Evolutionary conservation across 2,888 invertebrate species (phyloP), one percentile per base, ranked within the genome.

Genomic region (Heliconius erato): DNA sequence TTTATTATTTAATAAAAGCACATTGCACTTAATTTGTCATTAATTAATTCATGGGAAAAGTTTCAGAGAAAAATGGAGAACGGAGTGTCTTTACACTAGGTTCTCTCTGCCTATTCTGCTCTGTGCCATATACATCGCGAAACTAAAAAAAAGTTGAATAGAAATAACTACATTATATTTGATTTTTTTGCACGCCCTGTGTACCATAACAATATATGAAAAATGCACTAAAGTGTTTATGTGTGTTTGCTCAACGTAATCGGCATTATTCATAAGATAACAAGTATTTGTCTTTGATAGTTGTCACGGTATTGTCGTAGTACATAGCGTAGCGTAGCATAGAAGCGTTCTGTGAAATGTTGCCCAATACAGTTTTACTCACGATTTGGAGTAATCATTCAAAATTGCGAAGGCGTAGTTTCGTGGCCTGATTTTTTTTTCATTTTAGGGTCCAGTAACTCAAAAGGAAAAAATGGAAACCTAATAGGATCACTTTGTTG

Each of bases 251-350:
- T 87, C 91, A 94, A 94, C 91, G 94, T 95, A 94, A 95, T 95
- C 95, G 94, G 94, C 94, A 95, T 96, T 95, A 96, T 95, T 96
- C 96, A 96, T 95, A 95, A 93, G 95, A 95, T 95, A 95, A 94
- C 94, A 90, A 92, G 93, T 95, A 91, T 95, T 96, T 96, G 95
- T 94, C 92, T 95, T 94, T 92, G 89, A 89, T 91, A 89, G 90
- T 92, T 92, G 94, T 94, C 94, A 92, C 92, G 92, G 93, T 90
- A 92, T 93, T 93, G 95, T 94, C 90, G 92, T 76, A 35, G 63
- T 88, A 89, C 88, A 91, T 92, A 92, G 82, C 85, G 85, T 84
- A 86, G 94, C 88, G 91, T 92, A 92, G 82, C 84, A 85, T 84
- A 86, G 94, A 91, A 94, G 94, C 92, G 90, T 90, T 94, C 95